Base-by-base conservation (phyloP, 2,888 invertebrate species). In the Stictocephala bisonia region DNA sequence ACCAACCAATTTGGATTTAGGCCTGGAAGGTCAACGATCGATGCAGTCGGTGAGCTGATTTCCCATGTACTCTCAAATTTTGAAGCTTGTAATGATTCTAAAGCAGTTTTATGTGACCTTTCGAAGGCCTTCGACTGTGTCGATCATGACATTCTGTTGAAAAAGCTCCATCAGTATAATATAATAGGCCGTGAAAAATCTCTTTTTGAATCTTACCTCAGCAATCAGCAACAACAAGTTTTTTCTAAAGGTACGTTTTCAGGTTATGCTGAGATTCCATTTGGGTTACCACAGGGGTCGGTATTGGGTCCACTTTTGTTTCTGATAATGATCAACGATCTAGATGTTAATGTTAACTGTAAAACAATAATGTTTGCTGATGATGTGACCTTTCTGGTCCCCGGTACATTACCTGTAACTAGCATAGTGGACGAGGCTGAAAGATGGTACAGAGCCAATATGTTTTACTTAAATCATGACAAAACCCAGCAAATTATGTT, bases 221-320 rank as follows among this genome's bases (percentile, higher is more conserved):
- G 67, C 26, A 67, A 67, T 41, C 67, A 44, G 15, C 26, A 24
- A 22, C 67, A 48, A 67, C 41, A 27, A 13, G 48, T 44, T 26
- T 67, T 44, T 48, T 48, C 18, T 3, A 27, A 48, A 7, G 13
- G 24, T 9, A 27, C 15, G 6, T 26, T 15, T 9, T 48, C 67
- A 20, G 27, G 24, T 7, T 15, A 24, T 15, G 22, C 29, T 44
- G 44, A 67, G 29, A 40, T 67, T 48, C 41, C 22, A 18, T 67
- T 18, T 48, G 67, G 48, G 44, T 41, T 67, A 41, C 67, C 67
- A 27, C 67, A 67, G 41, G 26, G 67, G 27, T 67, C 41, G 26
- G 67, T 67, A 2, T 22, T 67, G 48, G 41, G 56, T n/a, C 56
- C n/a, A n/a, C n/a, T n/a, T n/a, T n/a, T n/a, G n/a, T n/a, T n/a